phyloP scores from a whole-genome alignment of 1,140 invertebrate species.

The Drosophila willistoni region DNA sequence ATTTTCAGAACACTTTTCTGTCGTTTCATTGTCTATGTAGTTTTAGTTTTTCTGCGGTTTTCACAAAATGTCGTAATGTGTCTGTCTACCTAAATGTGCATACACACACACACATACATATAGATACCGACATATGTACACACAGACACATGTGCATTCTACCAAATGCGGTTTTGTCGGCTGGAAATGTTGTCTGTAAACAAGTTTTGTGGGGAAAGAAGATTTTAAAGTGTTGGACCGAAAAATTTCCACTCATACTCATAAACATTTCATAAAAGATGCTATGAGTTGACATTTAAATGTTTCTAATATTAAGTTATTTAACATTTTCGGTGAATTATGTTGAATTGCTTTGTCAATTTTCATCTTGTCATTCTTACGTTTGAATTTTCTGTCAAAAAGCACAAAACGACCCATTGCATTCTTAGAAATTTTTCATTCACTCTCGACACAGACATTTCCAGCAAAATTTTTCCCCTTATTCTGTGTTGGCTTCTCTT shows the following conservation, averaged over 20 bases:
- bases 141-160: conserved; percentile 36
- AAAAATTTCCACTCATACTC: neutral
- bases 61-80: conserved; percentile 52
- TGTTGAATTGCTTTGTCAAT: neutral
- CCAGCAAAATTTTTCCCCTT: neutral
- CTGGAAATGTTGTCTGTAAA: conserved; percentile 57
- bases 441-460: neutral
- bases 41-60: conserved; percentile 53
- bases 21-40: conserved; percentile 34
- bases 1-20: conserved; percentile 15
- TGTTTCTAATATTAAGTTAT: neutral
- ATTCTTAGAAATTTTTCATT: neutral
- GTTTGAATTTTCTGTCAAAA: neutral
- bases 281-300: neutral
- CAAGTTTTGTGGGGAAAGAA: conserved; percentile 26
- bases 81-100: neutral
- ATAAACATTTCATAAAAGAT: conserved; percentile 1
- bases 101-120: neutral
- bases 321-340: neutral
- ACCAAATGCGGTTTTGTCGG: conserved; percentile 40
- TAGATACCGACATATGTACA: conserved; percentile 22
- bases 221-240: neutral
- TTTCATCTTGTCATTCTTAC: neutral
- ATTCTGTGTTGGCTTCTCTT: neutral
- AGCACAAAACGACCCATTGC: neutral